Conservation (phyloP, 2,797 vertebrate genomes). For the Phataginus tetradactyla region DNA sequence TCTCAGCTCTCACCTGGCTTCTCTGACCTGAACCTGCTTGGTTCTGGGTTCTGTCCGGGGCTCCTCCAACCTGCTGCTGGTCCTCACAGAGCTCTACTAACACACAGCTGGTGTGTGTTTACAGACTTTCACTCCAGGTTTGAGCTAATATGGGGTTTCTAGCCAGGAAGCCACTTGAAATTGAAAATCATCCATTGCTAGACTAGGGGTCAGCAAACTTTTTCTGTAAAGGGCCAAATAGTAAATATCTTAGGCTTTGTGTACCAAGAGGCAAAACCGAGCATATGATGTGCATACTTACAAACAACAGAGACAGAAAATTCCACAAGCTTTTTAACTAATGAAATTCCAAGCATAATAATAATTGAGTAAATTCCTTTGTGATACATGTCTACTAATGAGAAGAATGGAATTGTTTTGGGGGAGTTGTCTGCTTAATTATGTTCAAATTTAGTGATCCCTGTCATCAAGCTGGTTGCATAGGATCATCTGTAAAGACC, state of each 20-base stretch:
- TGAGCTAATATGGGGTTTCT: not conserved
- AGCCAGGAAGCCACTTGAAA: not conserved
- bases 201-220: not conserved
- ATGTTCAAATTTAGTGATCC: not conserved
- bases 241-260: not conserved
- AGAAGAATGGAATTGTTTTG: not conserved
- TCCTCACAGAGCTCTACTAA: not conserved
- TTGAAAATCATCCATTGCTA: not conserved
- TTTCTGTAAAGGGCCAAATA: not conserved
- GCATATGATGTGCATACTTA: not conserved
- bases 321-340: not conserved
- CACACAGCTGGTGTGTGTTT: not conserved
- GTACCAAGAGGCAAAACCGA: not conserved
- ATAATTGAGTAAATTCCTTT: not conserved
- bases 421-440: not conserved
- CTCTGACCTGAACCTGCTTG: not conserved
- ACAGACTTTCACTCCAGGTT: not conserved
- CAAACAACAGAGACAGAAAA: not conserved
- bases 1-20: not conserved
- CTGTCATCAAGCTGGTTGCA: not conserved
- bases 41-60: too few species aligned
- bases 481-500: not conserved
- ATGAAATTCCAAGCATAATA: not conserved
- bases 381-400: not conserved
- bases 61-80: not conserved